Percentiles rank a stretch among this genome's conserved stretches.
Evolutionary conservation across 2,888 invertebrate species (phyloP).

Genomic region (Eledona agricola): DNA sequence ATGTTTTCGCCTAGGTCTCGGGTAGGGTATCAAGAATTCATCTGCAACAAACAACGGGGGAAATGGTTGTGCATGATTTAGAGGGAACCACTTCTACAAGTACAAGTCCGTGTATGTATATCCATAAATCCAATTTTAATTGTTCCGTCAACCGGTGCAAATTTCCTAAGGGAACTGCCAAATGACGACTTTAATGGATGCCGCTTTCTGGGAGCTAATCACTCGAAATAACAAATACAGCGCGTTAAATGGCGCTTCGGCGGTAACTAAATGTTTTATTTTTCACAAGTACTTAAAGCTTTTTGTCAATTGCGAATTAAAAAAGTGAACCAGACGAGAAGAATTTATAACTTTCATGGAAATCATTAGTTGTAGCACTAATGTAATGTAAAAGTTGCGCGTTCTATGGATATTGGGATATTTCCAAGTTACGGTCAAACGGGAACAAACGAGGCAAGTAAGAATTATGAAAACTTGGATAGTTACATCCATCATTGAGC

Average conservation of each 20-base stretch:
- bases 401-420: too few species aligned
- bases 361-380: too few species aligned
- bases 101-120: constrained; percentile 17
- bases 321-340: too few species aligned
- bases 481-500: constrained; percentile 5
- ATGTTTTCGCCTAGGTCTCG: constrained; percentile 23
- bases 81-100: constrained; percentile 16
- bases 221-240: constrained; percentile 24
- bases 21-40: constrained; percentile 32
- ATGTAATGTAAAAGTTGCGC: too few species aligned
- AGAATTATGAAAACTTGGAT: too few species aligned
- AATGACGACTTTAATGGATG: constrained; percentile 11
- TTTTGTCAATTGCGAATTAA: too few species aligned
- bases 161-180: constrained; percentile 23
- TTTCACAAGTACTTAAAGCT: too few species aligned
- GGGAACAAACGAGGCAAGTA: too few species aligned
- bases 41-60: constrained; percentile 32
- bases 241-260: constrained; percentile 12
- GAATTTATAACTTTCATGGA: too few species aligned
- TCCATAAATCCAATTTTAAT: constrained; percentile 27
- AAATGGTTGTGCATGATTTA: constrained; percentile 34
- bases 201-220: constrained; percentile 14
- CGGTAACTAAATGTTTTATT: too few species aligned
- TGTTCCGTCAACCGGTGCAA: constrained; percentile 25
- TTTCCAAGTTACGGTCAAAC: too few species aligned